phyloP scores from a whole-genome alignment of 2,113 vertebrate genomes.

The Forbesichthys papilliferus region DNA sequence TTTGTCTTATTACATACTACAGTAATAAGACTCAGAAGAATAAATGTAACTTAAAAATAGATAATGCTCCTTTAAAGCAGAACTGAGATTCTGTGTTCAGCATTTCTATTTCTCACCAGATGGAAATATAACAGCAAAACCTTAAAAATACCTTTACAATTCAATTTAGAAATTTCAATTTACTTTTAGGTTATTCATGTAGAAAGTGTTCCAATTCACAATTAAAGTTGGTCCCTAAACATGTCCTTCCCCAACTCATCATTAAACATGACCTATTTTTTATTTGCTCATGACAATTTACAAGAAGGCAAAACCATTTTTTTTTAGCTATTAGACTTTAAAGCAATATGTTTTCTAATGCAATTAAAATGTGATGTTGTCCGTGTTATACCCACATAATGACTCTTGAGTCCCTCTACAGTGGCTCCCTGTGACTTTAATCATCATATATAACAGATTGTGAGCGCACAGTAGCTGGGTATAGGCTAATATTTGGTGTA shows the following conservation, averaged over 20 bases:
- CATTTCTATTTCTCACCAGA: constrained; percentile 35
- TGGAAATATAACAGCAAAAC: constrained; percentile 7
- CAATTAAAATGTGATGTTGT: constrained; percentile 29
- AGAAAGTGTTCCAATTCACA: constrained; percentile 4
- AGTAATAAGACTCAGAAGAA: too few species aligned
- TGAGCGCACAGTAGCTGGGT: too few species aligned
- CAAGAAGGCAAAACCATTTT: constrained; percentile 32
- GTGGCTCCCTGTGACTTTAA: too few species aligned
- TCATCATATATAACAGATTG: too few species aligned
- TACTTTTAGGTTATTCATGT: background rate
- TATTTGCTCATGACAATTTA: constrained; percentile 16
- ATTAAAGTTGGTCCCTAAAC: too few species aligned
- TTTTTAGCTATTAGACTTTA: constrained; percentile 16
- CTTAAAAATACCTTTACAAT: background rate
- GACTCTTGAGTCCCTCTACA: too few species aligned
- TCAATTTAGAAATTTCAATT: constrained; percentile 5
- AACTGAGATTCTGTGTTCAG: constrained; percentile 60
- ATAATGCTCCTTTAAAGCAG: constrained; percentile 31
- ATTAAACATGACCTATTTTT: constrained; percentile 17
- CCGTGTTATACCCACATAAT: constrained; percentile 8
- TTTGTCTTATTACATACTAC: too few species aligned
- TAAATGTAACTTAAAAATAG: too few species aligned
- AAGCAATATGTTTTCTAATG: constrained; percentile 25
- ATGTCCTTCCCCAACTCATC: constrained; percentile 18
- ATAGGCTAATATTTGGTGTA: too few species aligned